Conservation (phyloP, 1,140 invertebrate species). For the Drosophila sp. region DNA sequence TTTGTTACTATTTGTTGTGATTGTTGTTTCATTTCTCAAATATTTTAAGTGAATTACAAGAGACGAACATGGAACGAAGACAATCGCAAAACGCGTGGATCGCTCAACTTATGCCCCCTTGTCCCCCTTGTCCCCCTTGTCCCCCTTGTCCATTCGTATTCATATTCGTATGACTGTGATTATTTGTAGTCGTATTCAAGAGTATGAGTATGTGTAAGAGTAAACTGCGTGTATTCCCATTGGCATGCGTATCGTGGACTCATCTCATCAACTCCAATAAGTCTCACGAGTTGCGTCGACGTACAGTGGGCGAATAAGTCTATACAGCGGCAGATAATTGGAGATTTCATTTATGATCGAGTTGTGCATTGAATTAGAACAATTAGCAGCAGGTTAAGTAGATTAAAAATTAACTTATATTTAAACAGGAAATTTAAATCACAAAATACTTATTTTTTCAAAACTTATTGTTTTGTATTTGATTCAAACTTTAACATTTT, state of each 20-base stretch:
- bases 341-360: no score
- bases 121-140: no score
- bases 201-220: not conserved
- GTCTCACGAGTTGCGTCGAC: slow-evolving; percentile 27
- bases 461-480: no score
- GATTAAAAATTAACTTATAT: no score
- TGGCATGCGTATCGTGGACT: slow-evolving; percentile 40
- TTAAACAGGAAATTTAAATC: no score
- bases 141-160: no score
- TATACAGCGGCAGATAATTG: no score
- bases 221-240: slow-evolving; percentile 14
- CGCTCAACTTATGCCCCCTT: slow-evolving; percentile 2
- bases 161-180: not conserved
- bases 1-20: slow-evolving; percentile 17
- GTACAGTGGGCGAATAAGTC: no score
- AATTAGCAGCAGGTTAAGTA: no score
- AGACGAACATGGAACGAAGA: slow-evolving; percentile 14
- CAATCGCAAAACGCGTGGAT: slow-evolving; percentile 6
- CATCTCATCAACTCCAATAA: slow-evolving; percentile 35
- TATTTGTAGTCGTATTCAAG: not conserved
- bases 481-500: no score
- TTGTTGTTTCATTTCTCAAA: slow-evolving; percentile 32
- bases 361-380: no score
- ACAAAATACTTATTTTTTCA: no score
- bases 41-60: slow-evolving; percentile 59